Evolutionary conservation across 2,888 invertebrate genomes (phyloP).

Genomic region (Lasioglossum oenotherae): DNA sequence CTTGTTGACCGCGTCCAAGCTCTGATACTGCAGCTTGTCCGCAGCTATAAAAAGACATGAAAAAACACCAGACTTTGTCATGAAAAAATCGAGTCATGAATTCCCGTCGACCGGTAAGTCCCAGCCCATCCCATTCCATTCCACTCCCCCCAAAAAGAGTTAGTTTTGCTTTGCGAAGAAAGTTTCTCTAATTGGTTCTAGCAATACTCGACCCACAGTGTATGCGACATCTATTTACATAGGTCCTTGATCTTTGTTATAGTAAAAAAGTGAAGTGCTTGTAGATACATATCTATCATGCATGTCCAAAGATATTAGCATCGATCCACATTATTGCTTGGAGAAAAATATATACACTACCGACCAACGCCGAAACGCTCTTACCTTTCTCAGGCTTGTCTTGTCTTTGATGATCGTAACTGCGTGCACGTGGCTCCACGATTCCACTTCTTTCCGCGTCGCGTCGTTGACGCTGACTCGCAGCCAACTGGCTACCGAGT

Average conservation of each 20-base stretch:
- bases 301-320: constrained; percentile 36
- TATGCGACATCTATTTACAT: constrained; percentile 31
- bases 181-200: neutral
- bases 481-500: constrained; percentile 87
- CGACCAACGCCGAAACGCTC: constrained; percentile 53
- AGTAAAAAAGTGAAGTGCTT: constrained; percentile 11
- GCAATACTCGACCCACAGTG: neutral
- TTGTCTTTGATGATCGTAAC: constrained; percentile 88
- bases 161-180: neutral
- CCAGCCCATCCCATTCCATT: neutral
- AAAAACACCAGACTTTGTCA: constrained; percentile 69
- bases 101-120: constrained; percentile 30
- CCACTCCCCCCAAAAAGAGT: constrained; percentile 25
- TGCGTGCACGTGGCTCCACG: constrained; percentile 88
- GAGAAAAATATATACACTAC: constrained; percentile 16
- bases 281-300: constrained; percentile 40
- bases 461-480: constrained; percentile 82
- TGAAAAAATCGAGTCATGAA: constrained; percentile 43
- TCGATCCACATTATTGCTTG: constrained; percentile 18
- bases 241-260: neutral
- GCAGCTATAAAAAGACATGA: constrained; percentile 85
- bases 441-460: constrained; percentile 78
- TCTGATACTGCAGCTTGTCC: constrained; percentile 87
- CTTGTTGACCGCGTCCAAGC: constrained; percentile 88
- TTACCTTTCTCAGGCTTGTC: constrained; percentile 85